Evolutionary conservation across 2,888 invertebrate genomes (phyloP).

Genomic region (Clostera curtula): DNA sequence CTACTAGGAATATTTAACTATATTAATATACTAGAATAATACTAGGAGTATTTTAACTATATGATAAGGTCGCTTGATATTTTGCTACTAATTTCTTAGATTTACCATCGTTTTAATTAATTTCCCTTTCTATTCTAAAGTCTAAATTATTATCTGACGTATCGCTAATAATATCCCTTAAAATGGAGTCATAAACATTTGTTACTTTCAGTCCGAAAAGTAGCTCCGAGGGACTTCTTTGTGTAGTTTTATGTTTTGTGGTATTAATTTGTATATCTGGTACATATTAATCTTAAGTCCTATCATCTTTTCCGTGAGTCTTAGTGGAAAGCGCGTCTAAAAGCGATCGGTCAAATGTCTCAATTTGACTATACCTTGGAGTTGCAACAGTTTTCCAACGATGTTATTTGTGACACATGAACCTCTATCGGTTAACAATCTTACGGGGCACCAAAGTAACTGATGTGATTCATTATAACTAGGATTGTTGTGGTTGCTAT

Average conservation of each 20-base stretch:
- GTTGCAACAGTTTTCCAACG: constrained; percentile 6
- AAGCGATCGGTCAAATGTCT: constrained; percentile 1
- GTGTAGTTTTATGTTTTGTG: too few relatives aligned
- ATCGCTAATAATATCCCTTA: too few relatives aligned
- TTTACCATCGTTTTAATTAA: background rate
- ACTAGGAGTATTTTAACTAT: background rate
- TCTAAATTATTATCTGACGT: too few relatives aligned
- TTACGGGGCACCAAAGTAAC: constrained; percentile 1
- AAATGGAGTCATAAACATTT: too few relatives aligned
- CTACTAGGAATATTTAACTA: background rate
- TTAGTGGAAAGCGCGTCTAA: background rate
- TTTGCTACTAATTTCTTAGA: background rate
- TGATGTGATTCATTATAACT: background rate
- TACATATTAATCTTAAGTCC: too few relatives aligned
- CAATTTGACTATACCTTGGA: constrained; percentile 5
- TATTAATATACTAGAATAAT: too few relatives aligned
- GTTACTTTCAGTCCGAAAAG: too few relatives aligned
- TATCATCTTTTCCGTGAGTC: too few relatives aligned
- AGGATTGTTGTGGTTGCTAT: constrained; percentile 2
- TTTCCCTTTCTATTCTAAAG: background rate
- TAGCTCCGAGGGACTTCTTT: too few relatives aligned
- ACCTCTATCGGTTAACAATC: constrained; percentile 1
- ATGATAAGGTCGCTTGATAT: background rate
- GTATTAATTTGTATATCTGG: too few relatives aligned
- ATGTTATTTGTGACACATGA: constrained; percentile 1